Conservation (phyloP, 2,888 invertebrate genomes). For the Aelia acuminata region DNA sequence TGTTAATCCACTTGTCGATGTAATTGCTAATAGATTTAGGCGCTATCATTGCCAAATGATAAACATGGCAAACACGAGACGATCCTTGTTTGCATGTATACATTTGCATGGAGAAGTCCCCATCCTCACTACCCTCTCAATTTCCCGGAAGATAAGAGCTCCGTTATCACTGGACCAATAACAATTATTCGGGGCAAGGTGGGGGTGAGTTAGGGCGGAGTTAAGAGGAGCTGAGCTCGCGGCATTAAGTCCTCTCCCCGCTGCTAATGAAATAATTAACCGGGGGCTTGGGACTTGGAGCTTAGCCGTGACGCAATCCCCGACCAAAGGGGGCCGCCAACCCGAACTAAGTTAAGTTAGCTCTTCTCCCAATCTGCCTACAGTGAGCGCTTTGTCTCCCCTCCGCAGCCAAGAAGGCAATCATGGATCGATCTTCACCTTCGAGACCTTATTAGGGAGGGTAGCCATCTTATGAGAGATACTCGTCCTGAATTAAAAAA, state of each 20-base stretch:
- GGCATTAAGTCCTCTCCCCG: constrained; percentile 7
- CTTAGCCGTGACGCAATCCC: constrained; percentile 43
- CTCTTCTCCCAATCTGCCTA: constrained; percentile 20
- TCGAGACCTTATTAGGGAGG: constrained; percentile 27
- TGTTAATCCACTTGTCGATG: background rate
- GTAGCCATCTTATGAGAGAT: background rate
- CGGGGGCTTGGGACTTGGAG: constrained; percentile 33
- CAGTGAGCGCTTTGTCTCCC: constrained; percentile 6
- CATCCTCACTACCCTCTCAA: background rate
- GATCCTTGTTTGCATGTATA: background rate
- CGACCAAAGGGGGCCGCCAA: background rate
- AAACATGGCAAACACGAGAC: background rate
- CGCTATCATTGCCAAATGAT: background rate
- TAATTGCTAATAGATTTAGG: background rate
- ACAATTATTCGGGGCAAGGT: constrained; percentile 33
- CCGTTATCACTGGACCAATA: constrained; percentile 29
- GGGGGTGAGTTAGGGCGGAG: constrained; percentile 11
- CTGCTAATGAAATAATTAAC: constrained; percentile 46
- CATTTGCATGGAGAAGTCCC: background rate
- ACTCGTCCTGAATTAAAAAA: too few relatives aligned
- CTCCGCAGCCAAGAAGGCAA: background rate
- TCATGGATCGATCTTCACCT: constrained; percentile 19
- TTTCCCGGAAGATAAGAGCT: background rate
- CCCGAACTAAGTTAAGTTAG: constrained; percentile 44
- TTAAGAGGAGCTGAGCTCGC: constrained; percentile 40